Evolutionary conservation across 2,888 invertebrate species (phyloP).

Genomic region (Tenodera sinensis): DNA sequence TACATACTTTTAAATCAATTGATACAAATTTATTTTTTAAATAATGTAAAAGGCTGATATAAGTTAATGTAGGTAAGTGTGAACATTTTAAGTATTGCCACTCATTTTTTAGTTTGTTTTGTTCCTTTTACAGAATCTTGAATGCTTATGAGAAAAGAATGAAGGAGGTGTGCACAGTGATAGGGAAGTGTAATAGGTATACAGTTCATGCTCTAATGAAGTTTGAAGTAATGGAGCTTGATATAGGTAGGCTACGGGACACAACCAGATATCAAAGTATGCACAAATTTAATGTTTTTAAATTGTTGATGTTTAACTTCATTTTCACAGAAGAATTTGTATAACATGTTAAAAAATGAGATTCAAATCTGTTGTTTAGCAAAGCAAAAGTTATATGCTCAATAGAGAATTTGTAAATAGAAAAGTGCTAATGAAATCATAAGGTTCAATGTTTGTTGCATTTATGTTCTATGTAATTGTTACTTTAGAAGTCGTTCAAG

Average conservation of each 20-base stretch:
- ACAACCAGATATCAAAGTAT: neutral
- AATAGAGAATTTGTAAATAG: neutral
- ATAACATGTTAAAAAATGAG: neutral
- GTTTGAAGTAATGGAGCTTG: neutral
- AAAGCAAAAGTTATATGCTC: neutral
- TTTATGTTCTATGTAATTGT: neutral
- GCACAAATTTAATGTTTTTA: neutral
- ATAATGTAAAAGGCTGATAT: neutral
- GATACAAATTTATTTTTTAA: neutral
- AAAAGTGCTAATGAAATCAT: neutral
- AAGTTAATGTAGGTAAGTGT: neutral
- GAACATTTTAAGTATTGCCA: neutral
- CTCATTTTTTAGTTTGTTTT: neutral
- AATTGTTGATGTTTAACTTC: neutral
- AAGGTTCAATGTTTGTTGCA: neutral
- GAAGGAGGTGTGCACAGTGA: neutral
- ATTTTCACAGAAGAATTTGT: neutral
- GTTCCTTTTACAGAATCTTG: neutral
- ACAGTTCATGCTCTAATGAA: neutral
- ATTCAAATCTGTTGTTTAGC: neutral
- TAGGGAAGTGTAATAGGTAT: neutral
- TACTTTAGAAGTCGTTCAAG: neutral
- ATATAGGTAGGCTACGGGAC: neutral
- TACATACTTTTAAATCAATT: neutral
- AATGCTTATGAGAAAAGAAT: neutral